These are phyloP conservation scores for Oreochromis grahami DNA, from an alignment of 2,797 vertebrate species.

Conservation along the genomic window DNA sequence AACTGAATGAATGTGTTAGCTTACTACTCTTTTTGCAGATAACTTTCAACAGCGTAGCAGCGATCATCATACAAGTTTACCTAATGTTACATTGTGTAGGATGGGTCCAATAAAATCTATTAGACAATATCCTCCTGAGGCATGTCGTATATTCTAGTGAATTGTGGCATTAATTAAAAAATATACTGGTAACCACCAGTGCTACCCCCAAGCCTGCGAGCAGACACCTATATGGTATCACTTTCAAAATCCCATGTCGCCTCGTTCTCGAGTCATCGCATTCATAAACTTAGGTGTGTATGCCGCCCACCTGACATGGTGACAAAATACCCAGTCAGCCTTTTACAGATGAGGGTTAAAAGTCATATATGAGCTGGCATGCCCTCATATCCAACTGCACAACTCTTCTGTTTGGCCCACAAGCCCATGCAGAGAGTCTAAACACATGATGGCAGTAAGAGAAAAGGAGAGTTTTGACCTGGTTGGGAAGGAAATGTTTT, in stretches of 20 bases:
- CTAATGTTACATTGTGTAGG: neutral
- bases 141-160: neutral
- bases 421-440: neutral
- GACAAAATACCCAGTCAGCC: neutral
- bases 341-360: neutral
- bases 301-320: neutral
- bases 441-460: neutral
- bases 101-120: neutral
- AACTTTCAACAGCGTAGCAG: neutral
- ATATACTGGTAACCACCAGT: neutral
- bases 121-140: neutral
- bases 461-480: neutral
- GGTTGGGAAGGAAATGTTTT: neutral
- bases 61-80: neutral
- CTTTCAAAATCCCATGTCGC: neutral
- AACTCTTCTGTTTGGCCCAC: neutral
- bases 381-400: neutral
- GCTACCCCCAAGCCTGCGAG: neutral
- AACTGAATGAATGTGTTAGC: neutral
- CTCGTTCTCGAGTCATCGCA: neutral
- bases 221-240: neutral
- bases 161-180: neutral
- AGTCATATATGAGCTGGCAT: neutral
- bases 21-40: neutral
- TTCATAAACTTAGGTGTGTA: neutral